Conservation (phyloP, 1,140 invertebrate species). For the Listronotus bonariensis region DNA sequence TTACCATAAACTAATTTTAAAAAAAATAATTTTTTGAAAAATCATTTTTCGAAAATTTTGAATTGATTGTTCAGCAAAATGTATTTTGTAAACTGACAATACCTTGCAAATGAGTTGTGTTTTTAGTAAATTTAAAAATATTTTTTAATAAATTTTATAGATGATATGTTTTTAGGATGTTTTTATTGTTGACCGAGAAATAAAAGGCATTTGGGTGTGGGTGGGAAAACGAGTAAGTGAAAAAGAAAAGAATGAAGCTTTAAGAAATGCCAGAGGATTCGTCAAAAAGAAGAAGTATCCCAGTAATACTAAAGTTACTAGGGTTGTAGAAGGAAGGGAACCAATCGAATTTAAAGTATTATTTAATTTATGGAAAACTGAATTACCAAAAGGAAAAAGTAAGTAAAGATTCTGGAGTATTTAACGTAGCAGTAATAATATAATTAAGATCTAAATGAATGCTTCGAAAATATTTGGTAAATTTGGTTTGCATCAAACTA, state of each 20-base stretch:
- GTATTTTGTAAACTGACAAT: too few species aligned
- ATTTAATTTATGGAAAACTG: constrained; percentile 75
- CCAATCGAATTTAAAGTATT: constrained; percentile 85
- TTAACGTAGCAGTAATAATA: too few species aligned
- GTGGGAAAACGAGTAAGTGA: constrained; percentile 74
- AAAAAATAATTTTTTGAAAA: too few species aligned
- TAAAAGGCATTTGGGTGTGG: constrained; percentile 91
- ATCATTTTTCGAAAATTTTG: too few species aligned
- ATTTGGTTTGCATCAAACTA: too few species aligned
- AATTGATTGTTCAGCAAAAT: too few species aligned
- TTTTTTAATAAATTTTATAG: too few species aligned
- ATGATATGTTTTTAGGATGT: constrained; percentile 65
- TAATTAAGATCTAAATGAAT: too few species aligned
- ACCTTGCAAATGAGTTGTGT: too few species aligned
- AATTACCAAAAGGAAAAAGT: constrained; percentile 50
- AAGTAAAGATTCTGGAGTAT: not conserved
- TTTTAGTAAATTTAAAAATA: too few species aligned
- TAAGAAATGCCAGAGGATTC: constrained; percentile 85
- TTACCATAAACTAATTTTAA: too few species aligned
- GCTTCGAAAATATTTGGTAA: too few species aligned
- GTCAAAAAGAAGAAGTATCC: constrained; percentile 86
- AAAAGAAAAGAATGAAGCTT: constrained; percentile 75
- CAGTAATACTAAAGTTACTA: constrained; percentile 72
- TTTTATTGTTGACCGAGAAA: constrained; percentile 86
- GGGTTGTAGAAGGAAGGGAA: constrained; percentile 81